phyloP scores from a whole-genome alignment of 2,113 vertebrate genomes.

The Spilogale gracilis region DNA sequence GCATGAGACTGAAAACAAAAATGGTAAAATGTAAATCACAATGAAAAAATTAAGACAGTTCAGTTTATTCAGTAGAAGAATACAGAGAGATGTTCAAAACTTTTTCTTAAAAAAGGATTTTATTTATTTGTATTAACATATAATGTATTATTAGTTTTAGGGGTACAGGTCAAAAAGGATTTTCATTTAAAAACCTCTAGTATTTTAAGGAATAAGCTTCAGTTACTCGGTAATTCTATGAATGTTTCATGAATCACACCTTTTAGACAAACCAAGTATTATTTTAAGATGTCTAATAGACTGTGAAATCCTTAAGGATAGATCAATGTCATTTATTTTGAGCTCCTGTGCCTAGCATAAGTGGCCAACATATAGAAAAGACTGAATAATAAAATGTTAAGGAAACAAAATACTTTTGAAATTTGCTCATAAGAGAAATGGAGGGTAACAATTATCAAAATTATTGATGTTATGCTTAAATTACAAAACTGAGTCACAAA shows the following conservation, averaged over 20 bases:
- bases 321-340: not conserved
- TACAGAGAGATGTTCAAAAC: not conserved
- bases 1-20: not conserved
- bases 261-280: not conserved
- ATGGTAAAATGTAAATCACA: not conserved
- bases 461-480: slow-evolving; percentile 3
- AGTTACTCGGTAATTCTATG: not conserved
- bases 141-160: too few species aligned
- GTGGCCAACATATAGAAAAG: not conserved
- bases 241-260: not conserved
- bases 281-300: slow-evolving; percentile 16
- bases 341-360: not conserved
- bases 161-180: not conserved
- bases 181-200: not conserved
- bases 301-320: not conserved
- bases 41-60: not conserved
- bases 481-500: not conserved
- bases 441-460: not conserved
- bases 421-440: slow-evolving; percentile 12
- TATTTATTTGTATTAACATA: not conserved
- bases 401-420: not conserved
- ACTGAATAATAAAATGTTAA: not conserved
- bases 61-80: slow-evolving; percentile 35
- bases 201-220: not conserved
- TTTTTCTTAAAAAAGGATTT: not conserved